These are phyloP conservation scores for Apodemus sylvaticus DNA, from an alignment of 2,113 vertebrate species.

Conservation along the genomic window DNA sequence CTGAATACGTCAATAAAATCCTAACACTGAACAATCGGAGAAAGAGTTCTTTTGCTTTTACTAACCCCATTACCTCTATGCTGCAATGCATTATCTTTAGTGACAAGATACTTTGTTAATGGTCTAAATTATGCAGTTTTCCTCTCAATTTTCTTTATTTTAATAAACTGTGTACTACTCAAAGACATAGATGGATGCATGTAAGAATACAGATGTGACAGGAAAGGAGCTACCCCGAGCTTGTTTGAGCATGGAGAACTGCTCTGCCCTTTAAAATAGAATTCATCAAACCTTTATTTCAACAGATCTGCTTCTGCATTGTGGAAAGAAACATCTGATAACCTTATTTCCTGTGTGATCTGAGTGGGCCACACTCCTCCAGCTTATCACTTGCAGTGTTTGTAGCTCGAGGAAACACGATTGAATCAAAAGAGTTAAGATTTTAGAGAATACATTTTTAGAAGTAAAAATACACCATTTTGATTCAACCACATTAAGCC, in stretches of 20 bases:
- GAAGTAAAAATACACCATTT: background rate
- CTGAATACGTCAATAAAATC: constrained; percentile 40
- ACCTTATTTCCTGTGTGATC: constrained; percentile 30
- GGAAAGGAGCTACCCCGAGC: constrained; percentile 10
- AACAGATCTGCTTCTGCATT: constrained; percentile 52
- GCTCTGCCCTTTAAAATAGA: constrained; percentile 28
- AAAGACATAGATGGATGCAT: background rate
- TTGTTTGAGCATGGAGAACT: constrained; percentile 12
- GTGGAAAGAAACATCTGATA: constrained; percentile 49
- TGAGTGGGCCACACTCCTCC: background rate
- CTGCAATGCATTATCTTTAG: constrained; percentile 44
- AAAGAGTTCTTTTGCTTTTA: constrained; percentile 18
- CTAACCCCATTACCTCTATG: background rate
- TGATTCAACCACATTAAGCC: background rate
- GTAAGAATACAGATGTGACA: background rate
- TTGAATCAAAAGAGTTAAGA: background rate
- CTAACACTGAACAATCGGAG: constrained; percentile 15
- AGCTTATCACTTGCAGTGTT: background rate
- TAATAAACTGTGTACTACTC: background rate
- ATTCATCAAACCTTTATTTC: constrained; percentile 51
- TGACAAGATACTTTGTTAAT: constrained; percentile 52
- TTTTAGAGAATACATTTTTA: constrained; percentile 23
- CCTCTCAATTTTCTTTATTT: constrained; percentile 50
- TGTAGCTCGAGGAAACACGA: constrained; percentile 3
- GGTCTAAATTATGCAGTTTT: constrained; percentile 39